Conservation (phyloP, 2,888 invertebrate species). For the Hylaea fasciaria region DNA sequence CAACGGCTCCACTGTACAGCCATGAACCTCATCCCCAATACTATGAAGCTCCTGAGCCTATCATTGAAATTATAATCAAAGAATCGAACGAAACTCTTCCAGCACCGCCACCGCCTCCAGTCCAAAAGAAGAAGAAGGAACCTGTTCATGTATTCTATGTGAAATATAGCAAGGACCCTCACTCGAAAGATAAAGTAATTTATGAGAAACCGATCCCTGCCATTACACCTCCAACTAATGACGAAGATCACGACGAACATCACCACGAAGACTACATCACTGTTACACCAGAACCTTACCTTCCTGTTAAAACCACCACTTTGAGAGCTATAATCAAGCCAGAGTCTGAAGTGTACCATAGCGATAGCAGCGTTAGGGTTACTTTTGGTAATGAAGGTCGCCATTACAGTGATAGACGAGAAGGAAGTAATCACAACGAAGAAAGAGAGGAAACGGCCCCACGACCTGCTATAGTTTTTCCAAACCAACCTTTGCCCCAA, state of each 20-base stretch:
- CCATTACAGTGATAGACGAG: slow-evolving; percentile 71
- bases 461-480: slow-evolving; percentile 85
- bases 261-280: slow-evolving; percentile 85
- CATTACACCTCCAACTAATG: slow-evolving; percentile 88
- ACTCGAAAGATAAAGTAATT: slow-evolving; percentile 89
- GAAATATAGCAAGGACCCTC: slow-evolving; percentile 94
- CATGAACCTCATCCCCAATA: slow-evolving; percentile 81
- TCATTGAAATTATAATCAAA: slow-evolving; percentile 96
- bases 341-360: slow-evolving; percentile 93
- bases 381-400: slow-evolving; percentile 90
- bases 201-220: slow-evolving; percentile 93
- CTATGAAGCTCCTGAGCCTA: slow-evolving; percentile 93
- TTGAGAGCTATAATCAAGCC: slow-evolving; percentile 93
- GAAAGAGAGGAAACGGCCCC: slow-evolving; percentile 87
- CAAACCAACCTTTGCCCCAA: slow-evolving; percentile 65
- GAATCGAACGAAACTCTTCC: slow-evolving; percentile 94
- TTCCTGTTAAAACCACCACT: slow-evolving; percentile 89
- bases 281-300: slow-evolving; percentile 82
- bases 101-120: slow-evolving; percentile 84
- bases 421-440: slow-evolving; percentile 64
- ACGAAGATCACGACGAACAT: slow-evolving; percentile 80
- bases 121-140: slow-evolving; percentile 87
- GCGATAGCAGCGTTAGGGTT: slow-evolving; percentile 91
- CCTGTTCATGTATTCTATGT: slow-evolving; percentile 96
- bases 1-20: slow-evolving; percentile 79